A percentile compares a stretch with the other conserved stretches of the same genome.
Evolutionary conservation across 1,140 invertebrate species (phyloP).

Genomic region (Ditylenchus dipsaci): DNA sequence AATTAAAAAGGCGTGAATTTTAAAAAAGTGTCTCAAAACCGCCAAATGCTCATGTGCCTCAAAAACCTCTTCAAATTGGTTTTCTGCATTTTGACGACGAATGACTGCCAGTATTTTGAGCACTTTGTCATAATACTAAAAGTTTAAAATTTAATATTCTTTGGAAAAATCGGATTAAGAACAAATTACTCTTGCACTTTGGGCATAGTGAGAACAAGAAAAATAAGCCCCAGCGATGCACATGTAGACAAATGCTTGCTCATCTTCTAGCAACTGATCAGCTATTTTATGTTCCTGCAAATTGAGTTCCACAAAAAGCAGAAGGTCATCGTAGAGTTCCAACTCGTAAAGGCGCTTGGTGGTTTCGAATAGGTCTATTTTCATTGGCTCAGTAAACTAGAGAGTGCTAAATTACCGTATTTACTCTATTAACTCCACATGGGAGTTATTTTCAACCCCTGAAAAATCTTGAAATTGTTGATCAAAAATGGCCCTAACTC

Average conservation of each 20-base stretch:
- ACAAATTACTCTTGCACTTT: slow-evolving; percentile 4
- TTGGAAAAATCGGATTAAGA: background rate
- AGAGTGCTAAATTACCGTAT: background rate
- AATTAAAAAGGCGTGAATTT: background rate
- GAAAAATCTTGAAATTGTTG: too few relatives aligned
- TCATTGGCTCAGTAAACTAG: background rate
- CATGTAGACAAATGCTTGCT: slow-evolving; percentile 9
- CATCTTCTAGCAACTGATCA: slow-evolving; percentile 7
- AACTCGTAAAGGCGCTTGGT: slow-evolving; percentile 6
- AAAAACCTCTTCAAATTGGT: slow-evolving; percentile 15
- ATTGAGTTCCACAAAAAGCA: slow-evolving; percentile 13
- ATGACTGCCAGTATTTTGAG: slow-evolving; percentile 4
- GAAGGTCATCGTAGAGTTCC: slow-evolving; percentile 7
- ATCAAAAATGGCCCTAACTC: too few relatives aligned
- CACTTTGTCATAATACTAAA: slow-evolving; percentile 19
- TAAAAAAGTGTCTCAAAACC: background rate
- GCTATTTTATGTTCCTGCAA: slow-evolving; percentile 5
- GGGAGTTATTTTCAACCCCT: too few relatives aligned
- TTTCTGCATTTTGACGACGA: slow-evolving; percentile 11
- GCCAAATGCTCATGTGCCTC: background rate
- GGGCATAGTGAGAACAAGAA: slow-evolving; percentile 8
- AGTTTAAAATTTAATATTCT: background rate
- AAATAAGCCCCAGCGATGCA: slow-evolving; percentile 13
- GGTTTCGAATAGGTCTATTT: background rate
- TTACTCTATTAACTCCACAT: too few relatives aligned